Evolutionary conservation across 2,113 vertebrate genomes (phyloP), one percentile per base, ranked within the genome.

Genomic region (Clarias magur): DNA sequence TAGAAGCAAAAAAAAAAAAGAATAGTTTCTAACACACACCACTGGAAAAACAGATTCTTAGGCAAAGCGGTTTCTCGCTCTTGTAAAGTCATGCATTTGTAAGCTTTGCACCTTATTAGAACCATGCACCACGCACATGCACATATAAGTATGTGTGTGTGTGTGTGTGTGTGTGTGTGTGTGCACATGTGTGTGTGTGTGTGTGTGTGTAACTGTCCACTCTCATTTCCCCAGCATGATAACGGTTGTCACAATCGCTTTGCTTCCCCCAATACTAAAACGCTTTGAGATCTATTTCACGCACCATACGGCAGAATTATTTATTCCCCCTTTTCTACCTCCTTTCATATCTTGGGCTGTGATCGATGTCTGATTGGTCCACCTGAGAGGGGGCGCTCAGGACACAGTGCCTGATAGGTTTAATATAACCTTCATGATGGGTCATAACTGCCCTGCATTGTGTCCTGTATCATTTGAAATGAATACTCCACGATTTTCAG

Each of bases 221-320:
- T 82, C 83, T 84, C 68, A 89, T 89, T 87, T 87, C 78, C 88
- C 72, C 65, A 34, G 25, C 53, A 87, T 34, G 76, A 70, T 88
- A 85, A 85, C 76, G 80, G 83, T 86, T 89, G 89, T 86, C 89
- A 88, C 70, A 80, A 88, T 79, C 67, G 57, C 53, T 89, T 86
- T 85, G 82, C 85, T 63, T 62, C 54, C 73, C 54, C 75, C 63
- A 62, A 89, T 67, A 75, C 84, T 88, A 59, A 86, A 87, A 84
- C 62, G 76, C 84, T 90, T 88, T 88, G 80, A 89, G 82, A 83
- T 89, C 86, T 89, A 89, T 89, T 89, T 89, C 86, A 88, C 80
- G 86, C 89, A 85, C 84, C 89, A 87, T 83, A 87, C 75, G 72
- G 85, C 84, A 60, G 81, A 85, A 84, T 90, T 86, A 86, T 88